These are phyloP conservation scores for Oxygymnocypris stewartii DNA, from an alignment of 2,113 vertebrate species.

Conservation along the genomic window DNA sequence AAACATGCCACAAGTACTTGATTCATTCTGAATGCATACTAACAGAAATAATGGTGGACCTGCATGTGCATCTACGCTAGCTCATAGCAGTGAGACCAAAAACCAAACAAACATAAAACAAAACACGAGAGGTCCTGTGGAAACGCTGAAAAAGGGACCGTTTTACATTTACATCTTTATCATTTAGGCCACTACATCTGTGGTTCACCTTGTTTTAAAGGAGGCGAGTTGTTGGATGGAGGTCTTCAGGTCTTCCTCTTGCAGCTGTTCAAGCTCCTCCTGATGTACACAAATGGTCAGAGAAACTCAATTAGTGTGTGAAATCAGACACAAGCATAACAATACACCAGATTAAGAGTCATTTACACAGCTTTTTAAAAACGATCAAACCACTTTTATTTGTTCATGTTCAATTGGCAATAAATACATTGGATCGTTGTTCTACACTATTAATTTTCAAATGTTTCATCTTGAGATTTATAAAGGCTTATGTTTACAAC, in stretches of 20 bases:
- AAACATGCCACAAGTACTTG: slow-evolving; percentile 70
- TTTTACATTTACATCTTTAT: slow-evolving; percentile 50
- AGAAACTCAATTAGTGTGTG: slow-evolving; percentile 70
- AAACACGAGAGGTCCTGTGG: slow-evolving; percentile 50
- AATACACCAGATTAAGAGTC: not conserved
- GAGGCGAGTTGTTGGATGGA: slow-evolving; percentile 80
- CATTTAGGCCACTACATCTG: slow-evolving; percentile 93
- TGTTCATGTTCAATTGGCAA: not conserved
- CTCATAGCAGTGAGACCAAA: slow-evolving; percentile 61
- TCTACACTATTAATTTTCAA: not conserved
- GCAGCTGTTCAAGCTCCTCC: slow-evolving; percentile 77
- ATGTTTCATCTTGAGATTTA: not conserved
- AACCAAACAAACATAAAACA: slow-evolving; percentile 49
- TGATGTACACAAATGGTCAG: slow-evolving; percentile 74
- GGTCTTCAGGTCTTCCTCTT: slow-evolving; percentile 86
- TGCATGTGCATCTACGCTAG: slow-evolving; percentile 59
- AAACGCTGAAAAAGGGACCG: slow-evolving; percentile 44
- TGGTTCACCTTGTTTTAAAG: slow-evolving; percentile 99
- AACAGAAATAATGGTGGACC: slow-evolving; percentile 62
- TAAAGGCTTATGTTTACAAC: not conserved
- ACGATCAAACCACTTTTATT: not conserved
- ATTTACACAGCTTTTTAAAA: not conserved
- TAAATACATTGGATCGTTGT: not conserved
- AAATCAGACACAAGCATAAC: slow-evolving; percentile 15
- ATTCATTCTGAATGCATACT: slow-evolving; percentile 66